These are phyloP conservation scores for Oscheius sp. DNA, from an alignment of 2,888 invertebrate species.

Conservation along the genomic window DNA sequence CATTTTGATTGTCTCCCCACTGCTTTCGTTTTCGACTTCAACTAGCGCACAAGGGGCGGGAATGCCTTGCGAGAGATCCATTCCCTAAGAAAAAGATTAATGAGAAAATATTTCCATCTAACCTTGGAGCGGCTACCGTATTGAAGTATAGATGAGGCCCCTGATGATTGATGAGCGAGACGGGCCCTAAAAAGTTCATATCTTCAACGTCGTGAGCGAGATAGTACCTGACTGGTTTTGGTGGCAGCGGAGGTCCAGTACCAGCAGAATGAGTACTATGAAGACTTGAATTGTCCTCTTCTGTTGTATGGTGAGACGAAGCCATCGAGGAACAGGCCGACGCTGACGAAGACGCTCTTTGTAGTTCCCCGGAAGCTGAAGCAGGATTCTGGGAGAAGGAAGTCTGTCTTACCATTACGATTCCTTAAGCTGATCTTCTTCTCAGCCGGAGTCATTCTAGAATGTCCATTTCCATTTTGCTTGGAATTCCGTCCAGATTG, in stretches of 20 bases:
- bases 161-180: not conserved
- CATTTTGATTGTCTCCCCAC: constrained; percentile 27
- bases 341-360: constrained; percentile 17
- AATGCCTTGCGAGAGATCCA: constrained; percentile 5
- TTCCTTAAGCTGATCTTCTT: constrained; percentile 7
- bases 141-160: not conserved
- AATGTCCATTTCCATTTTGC: constrained; percentile 1
- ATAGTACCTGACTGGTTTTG: constrained; percentile 7
- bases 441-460: not conserved
- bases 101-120: not conserved
- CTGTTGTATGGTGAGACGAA: constrained; percentile 16
- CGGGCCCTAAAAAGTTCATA: not conserved
- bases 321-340: constrained; percentile 25
- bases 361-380: constrained; percentile 13
- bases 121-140: constrained; percentile 8
- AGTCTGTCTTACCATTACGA: constrained; percentile 3
- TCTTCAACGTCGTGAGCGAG: not conserved
- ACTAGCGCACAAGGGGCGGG: constrained; percentile 15
- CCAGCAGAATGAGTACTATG: constrained; percentile 20
- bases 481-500: too few relatives aligned
- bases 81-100: not conserved
- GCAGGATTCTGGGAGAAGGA: not conserved
- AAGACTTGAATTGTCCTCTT: constrained; percentile 20
- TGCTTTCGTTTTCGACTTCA: constrained; percentile 25
- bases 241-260: constrained; percentile 11